These are phyloP conservation scores for Erpetoichthys calabaricus DNA, from an alignment of 2,797 vertebrate species.

Conservation along the genomic window DNA sequence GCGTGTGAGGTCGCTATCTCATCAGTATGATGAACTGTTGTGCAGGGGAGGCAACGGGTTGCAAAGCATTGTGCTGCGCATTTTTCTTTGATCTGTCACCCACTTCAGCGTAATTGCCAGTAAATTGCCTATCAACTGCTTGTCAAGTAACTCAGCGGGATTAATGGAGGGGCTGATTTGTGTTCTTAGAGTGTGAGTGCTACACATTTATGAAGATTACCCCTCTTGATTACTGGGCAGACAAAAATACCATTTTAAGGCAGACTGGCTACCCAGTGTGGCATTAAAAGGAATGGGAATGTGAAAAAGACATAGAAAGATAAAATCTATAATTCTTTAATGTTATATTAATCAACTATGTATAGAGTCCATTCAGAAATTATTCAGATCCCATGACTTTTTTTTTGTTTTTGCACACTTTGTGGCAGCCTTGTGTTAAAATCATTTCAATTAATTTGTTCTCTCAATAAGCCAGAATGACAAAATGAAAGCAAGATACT, in stretches of 20 bases:
- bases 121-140: constrained; percentile 9
- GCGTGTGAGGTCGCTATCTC: constrained; percentile 9
- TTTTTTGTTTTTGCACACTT: too few species aligned
- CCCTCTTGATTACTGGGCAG: constrained; percentile 2
- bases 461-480: too few species aligned
- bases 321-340: too few species aligned
- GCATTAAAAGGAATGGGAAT: too few species aligned
- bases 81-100: constrained; percentile 5
- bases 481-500: too few species aligned
- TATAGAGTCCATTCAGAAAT: too few species aligned
- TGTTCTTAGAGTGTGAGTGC: constrained; percentile 2
- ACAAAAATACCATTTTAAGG: background rate
- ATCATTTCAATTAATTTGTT: too few species aligned
- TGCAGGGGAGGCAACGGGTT: constrained; percentile 4
- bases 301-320: too few species aligned
- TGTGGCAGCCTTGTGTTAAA: too few species aligned
- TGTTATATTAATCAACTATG: too few species aligned
- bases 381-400: too few species aligned
- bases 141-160: constrained; percentile 3
- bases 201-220: constrained; percentile 1
- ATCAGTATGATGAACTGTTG: constrained; percentile 9
- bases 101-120: constrained; percentile 2
- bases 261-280: too few species aligned
- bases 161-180: constrained; percentile 6
- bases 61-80: constrained; percentile 1